Conservation (phyloP, 2,797 vertebrate species). For the Cheirogaleus major region DNA sequence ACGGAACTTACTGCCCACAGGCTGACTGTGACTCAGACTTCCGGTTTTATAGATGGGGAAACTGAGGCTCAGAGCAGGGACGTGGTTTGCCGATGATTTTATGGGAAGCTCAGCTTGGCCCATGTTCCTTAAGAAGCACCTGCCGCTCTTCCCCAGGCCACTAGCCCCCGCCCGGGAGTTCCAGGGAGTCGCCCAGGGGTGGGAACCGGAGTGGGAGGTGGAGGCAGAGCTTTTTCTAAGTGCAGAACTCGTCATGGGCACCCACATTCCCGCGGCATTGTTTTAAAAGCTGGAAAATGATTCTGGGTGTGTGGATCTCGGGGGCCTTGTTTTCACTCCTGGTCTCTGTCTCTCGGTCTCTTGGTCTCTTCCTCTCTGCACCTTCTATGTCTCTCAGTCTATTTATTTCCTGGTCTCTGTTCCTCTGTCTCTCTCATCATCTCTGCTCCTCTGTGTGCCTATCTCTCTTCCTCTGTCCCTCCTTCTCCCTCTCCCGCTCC, state of each 20-base stretch:
- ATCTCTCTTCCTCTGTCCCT: neutral
- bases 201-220: neutral
- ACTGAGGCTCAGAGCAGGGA: neutral
- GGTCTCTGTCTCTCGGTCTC: neutral
- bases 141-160: neutral
- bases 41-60: neutral
- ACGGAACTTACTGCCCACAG: neutral
- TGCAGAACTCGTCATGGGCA: rapidly evolving
- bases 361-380: neutral
- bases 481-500: neutral
- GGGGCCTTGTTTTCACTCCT: neutral
- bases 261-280: rapidly evolving
- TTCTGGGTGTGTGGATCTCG: rapidly evolving
- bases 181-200: neutral
- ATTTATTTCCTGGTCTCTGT: neutral
- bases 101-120: no score
- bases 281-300: neutral
- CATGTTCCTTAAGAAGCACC: neutral
- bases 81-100: neutral
- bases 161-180: neutral
- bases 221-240: rapidly evolving
- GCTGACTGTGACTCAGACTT: neutral
- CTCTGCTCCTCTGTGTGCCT: neutral
- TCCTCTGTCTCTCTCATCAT: neutral
- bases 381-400: neutral